Evolutionary conservation across 2,888 invertebrate genomes (phyloP), one percentile per base, ranked within the genome.

Genomic region (Lasioglossum leucozonium): DNA sequence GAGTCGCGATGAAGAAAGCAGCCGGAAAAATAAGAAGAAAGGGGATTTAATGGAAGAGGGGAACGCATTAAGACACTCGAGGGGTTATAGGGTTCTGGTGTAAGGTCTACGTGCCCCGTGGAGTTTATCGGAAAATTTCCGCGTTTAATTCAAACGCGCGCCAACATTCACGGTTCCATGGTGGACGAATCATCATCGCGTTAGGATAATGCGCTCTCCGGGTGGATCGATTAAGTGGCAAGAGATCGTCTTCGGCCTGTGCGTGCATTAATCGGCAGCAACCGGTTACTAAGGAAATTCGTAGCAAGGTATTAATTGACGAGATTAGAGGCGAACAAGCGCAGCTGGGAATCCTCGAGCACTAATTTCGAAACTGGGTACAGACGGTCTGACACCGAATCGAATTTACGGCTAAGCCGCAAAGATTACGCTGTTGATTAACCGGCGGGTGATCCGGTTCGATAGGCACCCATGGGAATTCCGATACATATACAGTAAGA

Each of bases 21-120:
- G 42, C 30, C 51, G 74, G 42, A 30, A 73, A 79, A 84, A 87
- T 77, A 78, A 55, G 58, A 51, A 65, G 67, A 69, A 80, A 71
- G 58, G 51, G 51, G 37, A 51, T 67, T 87, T 84, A 90, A 82
- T 86, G 78, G 83, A 84, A 85, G 71, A 72, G 58, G 67, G 71
- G 51, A 51, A 58, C 71, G 79, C 71, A 67, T 77, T 77, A 79
- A 82, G 78, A 62, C 72, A 76, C 5, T 62, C 26, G 16, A 22
- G 18, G 16, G 4, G 58, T n/a, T 13, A n/a, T n/a, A 13, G 26
- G 26, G 5, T 26, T 58, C n/a, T 1, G 13, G 34, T n/a, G n/a
- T 5, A n/a, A 26, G 11, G 5, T 47, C 65, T 67, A 71, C 78
- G 76, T 78, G 84, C 62, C n/a, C 62, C n/a, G 72, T 40, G 69